Evolutionary conservation across 1,140 invertebrate species (phyloP).

Genomic region (Tetramorium simillimum): DNA sequence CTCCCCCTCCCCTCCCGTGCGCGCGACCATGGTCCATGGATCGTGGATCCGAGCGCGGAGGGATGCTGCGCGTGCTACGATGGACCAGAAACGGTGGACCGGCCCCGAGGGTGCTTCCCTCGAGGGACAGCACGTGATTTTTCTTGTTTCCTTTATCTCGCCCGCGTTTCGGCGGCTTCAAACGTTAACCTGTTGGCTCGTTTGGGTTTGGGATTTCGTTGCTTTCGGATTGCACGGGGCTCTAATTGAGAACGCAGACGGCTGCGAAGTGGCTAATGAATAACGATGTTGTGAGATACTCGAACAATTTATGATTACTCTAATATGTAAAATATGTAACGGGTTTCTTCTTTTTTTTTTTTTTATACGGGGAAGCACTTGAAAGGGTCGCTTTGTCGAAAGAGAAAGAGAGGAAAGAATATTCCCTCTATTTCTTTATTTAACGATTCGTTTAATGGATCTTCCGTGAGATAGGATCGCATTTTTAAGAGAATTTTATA

Average conservation of each 20-base stretch:
- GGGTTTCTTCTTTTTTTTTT: too few relatives aligned
- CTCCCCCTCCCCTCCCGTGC: not conserved
- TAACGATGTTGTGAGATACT: not conserved
- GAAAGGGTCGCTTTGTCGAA: too few relatives aligned
- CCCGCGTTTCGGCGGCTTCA: slow-evolving; percentile 17
- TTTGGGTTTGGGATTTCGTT: slow-evolving; percentile 14
- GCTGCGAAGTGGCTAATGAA: not conserved
- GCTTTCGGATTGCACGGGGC: not conserved
- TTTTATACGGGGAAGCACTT: too few relatives aligned
- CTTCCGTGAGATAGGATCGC: not conserved
- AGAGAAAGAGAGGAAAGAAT: too few relatives aligned
- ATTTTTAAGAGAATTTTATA: not conserved
- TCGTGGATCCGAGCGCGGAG: slow-evolving; percentile 64
- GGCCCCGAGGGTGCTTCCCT: slow-evolving; percentile 42
- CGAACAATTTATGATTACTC: not conserved
- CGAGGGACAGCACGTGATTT: slow-evolving; percentile 3
- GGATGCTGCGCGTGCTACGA: slow-evolving; percentile 70
- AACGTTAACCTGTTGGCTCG: slow-evolving; percentile 54
- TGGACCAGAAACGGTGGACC: slow-evolving; percentile 50
- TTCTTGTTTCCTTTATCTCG: slow-evolving; percentile 13
- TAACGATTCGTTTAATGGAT: not conserved
- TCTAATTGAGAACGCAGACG: slow-evolving; percentile 2
- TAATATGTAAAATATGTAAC: not conserved
- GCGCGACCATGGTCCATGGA: slow-evolving; percentile 59
- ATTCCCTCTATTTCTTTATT: not conserved